phyloP scores from a whole-genome alignment of 2,113 vertebrate species.

The Chloroceryle aenea region DNA sequence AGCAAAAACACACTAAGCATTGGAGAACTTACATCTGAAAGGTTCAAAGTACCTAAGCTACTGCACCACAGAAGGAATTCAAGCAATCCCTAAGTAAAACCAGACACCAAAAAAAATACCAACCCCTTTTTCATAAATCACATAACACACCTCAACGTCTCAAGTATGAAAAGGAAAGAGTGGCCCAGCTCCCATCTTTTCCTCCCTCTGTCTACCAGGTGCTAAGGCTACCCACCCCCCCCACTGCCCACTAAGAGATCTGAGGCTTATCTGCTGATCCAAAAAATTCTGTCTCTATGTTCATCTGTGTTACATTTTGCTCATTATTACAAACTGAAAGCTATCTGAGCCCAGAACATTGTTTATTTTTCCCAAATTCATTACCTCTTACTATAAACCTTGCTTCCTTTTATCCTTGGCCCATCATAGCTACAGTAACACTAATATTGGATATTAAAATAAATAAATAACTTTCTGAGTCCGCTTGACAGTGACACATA shows the following conservation, averaged over 20 bases:
- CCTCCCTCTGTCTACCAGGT: background rate
- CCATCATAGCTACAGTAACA: background rate
- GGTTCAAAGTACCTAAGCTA: accelerated
- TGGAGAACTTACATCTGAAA: background rate
- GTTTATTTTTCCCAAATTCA: background rate
- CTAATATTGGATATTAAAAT: background rate
- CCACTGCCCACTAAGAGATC: background rate
- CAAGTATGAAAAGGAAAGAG: background rate
- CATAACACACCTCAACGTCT: background rate
- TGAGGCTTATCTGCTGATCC: background rate
- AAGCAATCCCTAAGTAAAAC: background rate
- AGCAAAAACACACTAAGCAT: background rate
- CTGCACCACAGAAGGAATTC: background rate
- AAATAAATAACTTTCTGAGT: background rate
- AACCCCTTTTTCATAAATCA: background rate
- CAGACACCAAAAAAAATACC: background rate
- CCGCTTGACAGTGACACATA: background rate
- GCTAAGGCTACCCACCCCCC: background rate
- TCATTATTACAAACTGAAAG: background rate
- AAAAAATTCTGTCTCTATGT: background rate
- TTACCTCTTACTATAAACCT: background rate
- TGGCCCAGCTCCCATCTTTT: background rate
- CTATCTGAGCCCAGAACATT: background rate
- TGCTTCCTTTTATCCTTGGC: background rate
- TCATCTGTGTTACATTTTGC: background rate